Evolutionary conservation across 2,113 vertebrate species (phyloP).

Genomic region (Myodes glareolus): DNA sequence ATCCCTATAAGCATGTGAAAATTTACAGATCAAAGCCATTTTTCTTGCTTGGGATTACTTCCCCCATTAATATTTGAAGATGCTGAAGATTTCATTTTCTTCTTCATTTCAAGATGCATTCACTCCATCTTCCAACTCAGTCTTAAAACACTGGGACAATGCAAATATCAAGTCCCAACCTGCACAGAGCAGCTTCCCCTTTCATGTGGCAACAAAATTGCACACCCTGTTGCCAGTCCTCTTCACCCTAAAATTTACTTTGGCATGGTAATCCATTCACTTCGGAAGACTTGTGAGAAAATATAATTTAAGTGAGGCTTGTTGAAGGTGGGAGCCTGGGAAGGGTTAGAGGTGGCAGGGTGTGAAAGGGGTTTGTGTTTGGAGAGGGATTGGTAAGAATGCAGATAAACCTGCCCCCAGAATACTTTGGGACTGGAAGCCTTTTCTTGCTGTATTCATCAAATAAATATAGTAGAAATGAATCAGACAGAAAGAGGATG

Average conservation of each 20-base stretch:
- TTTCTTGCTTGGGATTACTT: conserved; percentile 47
- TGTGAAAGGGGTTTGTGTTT: conserved; percentile 76
- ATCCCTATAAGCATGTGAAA: not conserved
- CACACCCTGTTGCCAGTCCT: conserved; percentile 48
- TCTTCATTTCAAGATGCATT: not conserved
- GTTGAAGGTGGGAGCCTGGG: conserved; percentile 11
- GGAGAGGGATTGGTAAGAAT: conserved; percentile 76
- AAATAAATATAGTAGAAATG: conserved; percentile 35
- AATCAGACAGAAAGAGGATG: conserved; percentile 65
- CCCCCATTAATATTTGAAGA: not conserved
- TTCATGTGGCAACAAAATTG: not conserved
- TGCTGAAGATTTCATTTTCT: not conserved
- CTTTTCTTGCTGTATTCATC: conserved; percentile 67
- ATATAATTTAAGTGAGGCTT: conserved; percentile 44
- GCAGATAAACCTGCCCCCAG: conserved; percentile 79
- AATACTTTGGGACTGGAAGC: conserved; percentile 59
- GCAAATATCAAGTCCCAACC: conserved; percentile 63
- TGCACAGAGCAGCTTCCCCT: not conserved
- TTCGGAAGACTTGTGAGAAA: conserved; percentile 6
- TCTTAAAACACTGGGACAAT: not conserved
- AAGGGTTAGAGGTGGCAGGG: conserved; percentile 19
- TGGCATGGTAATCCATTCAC: not conserved
- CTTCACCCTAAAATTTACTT: conserved; percentile 74
- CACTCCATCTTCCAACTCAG: not conserved
- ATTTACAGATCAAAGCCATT: conserved; percentile 7